Conservation (phyloP, 2,797 vertebrate species). For the Hipposideros larvatus region DNA sequence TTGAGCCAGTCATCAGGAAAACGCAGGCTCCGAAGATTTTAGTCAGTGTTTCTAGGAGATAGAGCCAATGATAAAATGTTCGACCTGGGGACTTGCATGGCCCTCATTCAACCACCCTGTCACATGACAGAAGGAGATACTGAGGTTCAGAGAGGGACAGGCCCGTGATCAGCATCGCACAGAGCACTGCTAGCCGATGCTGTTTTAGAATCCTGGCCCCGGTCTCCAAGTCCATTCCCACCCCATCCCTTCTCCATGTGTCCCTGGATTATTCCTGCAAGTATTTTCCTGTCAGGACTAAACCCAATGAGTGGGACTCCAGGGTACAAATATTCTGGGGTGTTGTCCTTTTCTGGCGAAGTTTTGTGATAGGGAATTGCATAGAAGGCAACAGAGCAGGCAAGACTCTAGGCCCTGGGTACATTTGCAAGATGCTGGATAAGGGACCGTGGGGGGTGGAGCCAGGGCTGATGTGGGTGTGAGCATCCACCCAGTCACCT, state of each 20-base stretch:
- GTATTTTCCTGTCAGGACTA: neutral
- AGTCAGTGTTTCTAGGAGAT: neutral
- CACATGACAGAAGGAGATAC: neutral
- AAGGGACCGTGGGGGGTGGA: neutral
- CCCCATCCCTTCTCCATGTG: neutral
- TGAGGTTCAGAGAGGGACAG: neutral
- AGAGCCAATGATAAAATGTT: neutral
- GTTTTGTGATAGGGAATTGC: neutral
- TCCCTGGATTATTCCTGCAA: neutral
- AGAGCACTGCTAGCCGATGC: neutral
- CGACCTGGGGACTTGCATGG: neutral
- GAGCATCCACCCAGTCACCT: neutral
- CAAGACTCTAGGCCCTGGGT: neutral
- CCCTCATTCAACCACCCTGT: neutral
- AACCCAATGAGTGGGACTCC: neutral
- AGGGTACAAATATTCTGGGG: neutral
- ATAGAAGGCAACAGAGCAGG: neutral
- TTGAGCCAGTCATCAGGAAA: neutral
- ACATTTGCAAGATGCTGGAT: neutral
- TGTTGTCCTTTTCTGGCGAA: neutral
- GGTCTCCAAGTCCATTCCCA: neutral
- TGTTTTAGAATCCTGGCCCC: neutral
- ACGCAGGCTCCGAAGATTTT: neutral
- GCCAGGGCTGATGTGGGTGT: neutral
- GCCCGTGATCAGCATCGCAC: neutral